phyloP scores from a whole-genome alignment of 2,113 vertebrate genomes.

The Calidris pygmaea region DNA sequence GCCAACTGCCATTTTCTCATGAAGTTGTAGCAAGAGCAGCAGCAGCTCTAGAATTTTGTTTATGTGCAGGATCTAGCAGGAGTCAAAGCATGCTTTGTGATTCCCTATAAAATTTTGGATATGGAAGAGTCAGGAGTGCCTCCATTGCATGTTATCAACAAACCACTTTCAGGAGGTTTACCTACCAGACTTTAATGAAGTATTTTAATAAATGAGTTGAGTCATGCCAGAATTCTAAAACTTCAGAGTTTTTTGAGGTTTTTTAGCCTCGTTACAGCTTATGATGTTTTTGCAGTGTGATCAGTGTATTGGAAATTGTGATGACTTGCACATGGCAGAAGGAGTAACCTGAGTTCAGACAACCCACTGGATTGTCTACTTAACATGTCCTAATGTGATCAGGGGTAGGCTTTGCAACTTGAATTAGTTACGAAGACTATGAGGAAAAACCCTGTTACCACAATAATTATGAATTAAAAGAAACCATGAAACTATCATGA shows the following conservation, averaged over 20 bases:
- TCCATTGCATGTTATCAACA: background rate
- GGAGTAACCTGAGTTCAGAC: background rate
- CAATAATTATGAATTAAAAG: background rate
- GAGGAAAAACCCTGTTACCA: background rate
- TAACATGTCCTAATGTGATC: background rate
- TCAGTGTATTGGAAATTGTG: background rate
- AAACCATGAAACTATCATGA: background rate
- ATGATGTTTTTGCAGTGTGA: background rate
- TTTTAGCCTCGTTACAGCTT: background rate
- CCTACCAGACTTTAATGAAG: background rate
- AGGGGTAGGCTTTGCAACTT: background rate
- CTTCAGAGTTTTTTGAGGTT: too few species aligned
- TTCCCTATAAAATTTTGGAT: background rate
- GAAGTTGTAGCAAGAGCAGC: background rate
- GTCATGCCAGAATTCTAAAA: background rate
- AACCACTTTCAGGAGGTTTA: background rate
- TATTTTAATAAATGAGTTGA: background rate
- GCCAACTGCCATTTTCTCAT: background rate
- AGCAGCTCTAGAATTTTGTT: background rate
- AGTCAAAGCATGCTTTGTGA: background rate
- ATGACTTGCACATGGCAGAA: background rate
- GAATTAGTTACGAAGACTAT: background rate
- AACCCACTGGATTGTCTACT: background rate
- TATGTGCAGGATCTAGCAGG: background rate
- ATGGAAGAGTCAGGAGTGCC: background rate